These are phyloP conservation scores for Ceuthmochares aereus DNA, from an alignment of 2,113 vertebrate species.

Conservation along the genomic window DNA sequence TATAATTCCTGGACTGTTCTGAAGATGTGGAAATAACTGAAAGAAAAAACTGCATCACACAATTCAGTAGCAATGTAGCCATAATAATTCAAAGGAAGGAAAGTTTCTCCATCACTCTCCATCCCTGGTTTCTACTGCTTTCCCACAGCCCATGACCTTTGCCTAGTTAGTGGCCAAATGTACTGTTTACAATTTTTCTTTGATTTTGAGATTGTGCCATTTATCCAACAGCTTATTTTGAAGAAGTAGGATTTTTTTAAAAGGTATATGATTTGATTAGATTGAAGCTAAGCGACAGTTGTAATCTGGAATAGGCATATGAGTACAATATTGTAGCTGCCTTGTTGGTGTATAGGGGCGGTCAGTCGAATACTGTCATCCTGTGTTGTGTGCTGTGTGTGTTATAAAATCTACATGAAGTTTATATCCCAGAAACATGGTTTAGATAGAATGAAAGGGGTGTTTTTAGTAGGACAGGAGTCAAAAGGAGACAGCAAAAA, in stretches of 20 bases:
- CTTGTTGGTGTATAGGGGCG: not conserved
- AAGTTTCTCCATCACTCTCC: not conserved
- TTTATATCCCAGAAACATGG: not conserved
- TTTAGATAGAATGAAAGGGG: not conserved
- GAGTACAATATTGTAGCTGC: not conserved
- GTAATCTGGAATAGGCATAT: not conserved
- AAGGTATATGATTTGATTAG: not conserved
- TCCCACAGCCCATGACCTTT: not conserved
- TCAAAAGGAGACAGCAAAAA: not conserved
- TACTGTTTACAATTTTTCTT: not conserved
- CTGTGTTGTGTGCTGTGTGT: not conserved
- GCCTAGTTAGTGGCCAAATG: not conserved
- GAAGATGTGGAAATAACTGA: not conserved
- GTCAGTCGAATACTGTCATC: not conserved
- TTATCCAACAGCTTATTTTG: not conserved
- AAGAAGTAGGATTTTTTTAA: not conserved
- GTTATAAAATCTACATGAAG: not conserved
- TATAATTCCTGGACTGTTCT: not conserved
- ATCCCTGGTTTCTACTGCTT: not conserved
- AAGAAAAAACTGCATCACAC: not conserved
- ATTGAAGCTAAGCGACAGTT: not conserved
- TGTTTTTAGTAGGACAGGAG: accelerated
- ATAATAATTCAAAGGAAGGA: not conserved
- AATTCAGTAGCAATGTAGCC: not conserved
- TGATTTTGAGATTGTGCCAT: not conserved